Evolutionary conservation across 30 jellyfish, hydroid and myxozoan genomes (phyloP).

Genomic region (Rhopilema esculentum): DNA sequence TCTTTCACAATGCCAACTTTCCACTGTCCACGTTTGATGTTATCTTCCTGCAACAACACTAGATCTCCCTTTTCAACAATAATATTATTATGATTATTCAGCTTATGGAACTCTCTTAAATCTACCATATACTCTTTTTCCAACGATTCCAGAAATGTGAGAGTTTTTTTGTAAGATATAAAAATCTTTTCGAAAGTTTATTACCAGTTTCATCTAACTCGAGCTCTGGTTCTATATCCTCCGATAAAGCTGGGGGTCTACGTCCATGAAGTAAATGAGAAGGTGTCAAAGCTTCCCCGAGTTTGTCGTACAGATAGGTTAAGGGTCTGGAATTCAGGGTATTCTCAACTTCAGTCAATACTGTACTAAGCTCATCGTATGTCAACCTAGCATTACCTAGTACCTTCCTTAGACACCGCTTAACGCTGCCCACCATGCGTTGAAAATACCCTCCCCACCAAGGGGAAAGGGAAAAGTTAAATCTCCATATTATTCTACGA

Average conservation of each 20-base stretch:
- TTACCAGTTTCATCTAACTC: constrained; percentile 2
- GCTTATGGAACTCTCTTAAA: constrained; percentile 38
- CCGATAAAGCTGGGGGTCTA: constrained; percentile 19
- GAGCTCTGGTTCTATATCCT: constrained; percentile 6
- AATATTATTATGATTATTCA: not conserved
- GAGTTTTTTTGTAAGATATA: constrained; percentile 18
- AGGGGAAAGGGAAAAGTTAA: constrained; percentile 58
- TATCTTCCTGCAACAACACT: constrained; percentile 42
- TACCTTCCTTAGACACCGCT: constrained; percentile 37
- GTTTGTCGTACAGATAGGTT: constrained; percentile 31
- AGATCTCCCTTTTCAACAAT: constrained; percentile 9
- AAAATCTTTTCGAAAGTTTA: constrained; percentile 10
- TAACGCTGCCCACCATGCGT: constrained; percentile 40
- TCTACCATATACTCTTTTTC: constrained; percentile 53
- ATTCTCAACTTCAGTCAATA: constrained; percentile 45
- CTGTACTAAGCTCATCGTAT: constrained; percentile 37
- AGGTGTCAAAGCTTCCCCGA: constrained; percentile 41
- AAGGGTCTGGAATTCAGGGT: constrained; percentile 34
- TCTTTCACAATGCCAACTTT: constrained; percentile 25
- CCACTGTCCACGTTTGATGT: constrained; percentile 46
- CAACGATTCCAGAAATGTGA: constrained; percentile 59
- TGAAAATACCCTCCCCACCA: constrained; percentile 71
- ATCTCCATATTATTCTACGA: constrained; percentile 41
- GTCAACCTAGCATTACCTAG: constrained; percentile 55
- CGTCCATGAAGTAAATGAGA: constrained; percentile 49